phyloP scores from a whole-genome alignment of 2,113 vertebrate genomes.

The Trachemys scripta region DNA sequence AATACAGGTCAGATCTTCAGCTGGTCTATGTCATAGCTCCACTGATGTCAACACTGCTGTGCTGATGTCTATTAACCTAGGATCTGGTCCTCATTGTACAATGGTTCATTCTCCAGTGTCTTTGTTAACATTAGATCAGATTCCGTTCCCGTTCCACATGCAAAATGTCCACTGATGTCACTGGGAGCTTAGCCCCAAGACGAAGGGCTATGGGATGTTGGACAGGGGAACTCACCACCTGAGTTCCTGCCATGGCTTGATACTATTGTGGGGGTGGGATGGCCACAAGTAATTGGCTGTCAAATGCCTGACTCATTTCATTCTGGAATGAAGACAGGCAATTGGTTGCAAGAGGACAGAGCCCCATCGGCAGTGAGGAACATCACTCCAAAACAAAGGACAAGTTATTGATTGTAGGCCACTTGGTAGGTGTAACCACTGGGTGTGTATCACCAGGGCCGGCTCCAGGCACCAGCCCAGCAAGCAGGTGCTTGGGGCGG shows the following conservation, averaged over 20 bases:
- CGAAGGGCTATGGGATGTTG: neutral
- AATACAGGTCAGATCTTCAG: neutral
- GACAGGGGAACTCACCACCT: no score
- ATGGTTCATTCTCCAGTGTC: neutral
- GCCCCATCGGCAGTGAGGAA: neutral
- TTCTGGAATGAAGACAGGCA: neutral
- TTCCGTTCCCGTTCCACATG: neutral
- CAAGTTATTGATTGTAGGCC: neutral
- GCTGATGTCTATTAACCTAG: neutral
- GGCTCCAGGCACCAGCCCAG: no score
- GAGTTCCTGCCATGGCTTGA: no score
- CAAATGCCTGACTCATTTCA: neutral
- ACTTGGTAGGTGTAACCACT: no score
- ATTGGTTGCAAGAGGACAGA: neutral
- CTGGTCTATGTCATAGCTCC: neutral
- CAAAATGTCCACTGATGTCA: neutral
- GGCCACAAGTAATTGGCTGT: no score
- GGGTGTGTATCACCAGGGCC: neutral
- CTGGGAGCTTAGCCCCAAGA: no score
- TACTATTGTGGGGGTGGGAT: no score
- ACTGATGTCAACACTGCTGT: neutral
- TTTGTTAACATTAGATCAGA: neutral
- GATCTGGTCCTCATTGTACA: neutral
- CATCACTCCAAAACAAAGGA: neutral
- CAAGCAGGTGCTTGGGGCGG: no score